Evolutionary conservation across 2,797 vertebrate species (phyloP), one percentile per base, ranked within the genome.

Genomic region (Macrochelys suwanniensis): DNA sequence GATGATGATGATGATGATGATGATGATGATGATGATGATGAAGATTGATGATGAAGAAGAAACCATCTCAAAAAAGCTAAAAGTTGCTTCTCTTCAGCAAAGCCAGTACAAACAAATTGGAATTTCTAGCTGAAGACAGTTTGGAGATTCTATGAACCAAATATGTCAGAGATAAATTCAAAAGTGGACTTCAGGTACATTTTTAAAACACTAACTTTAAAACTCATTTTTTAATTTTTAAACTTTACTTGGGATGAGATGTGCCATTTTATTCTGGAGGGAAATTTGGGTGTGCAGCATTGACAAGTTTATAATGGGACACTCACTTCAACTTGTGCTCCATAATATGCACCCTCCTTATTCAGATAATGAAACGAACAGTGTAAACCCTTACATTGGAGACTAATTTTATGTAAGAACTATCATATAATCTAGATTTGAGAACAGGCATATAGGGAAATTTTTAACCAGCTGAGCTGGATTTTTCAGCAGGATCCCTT

Each of bases 31-130:
- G 47, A 56, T 23, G 21, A 47, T 21, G 53, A 23, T 21, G 17
- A 54, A 21, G 53, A 54, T 54, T 47, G 8, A 5, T 47, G 45
- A 49, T 4, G n/a, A n/a, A 33, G 31, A 61, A 61, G 31, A 61
- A 31, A 61, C 59, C 13, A 61, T n/a, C 15, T n/a, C 13, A 4
- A 91, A 79, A 88, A 49, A 28, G 21, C 15, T 84, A 76, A 79
- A 87, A 89, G 2, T 42, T 65, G 15, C 4, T n/a, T n/a, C 33
- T 65, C 42, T 54, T 2, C 0, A 2, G 76, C 57, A 74, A 85
- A 26, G 5, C 3, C 31, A 3, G 13, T 15, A 3, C 1, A 82
- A 80, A 53, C 2, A 65, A 17, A 4, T 26, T 42, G 1, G 4
- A 59, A 59, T 79, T 54, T 76, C 33, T 54, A 59, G 4, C 3